A percentile compares a stretch with the other conserved stretches of the same genome.
These are phyloP conservation scores for Ephydatia muelleri DNA, from an alignment of 37 sponge, comb jelly and placozoan species.

Conservation along the genomic window DNA sequence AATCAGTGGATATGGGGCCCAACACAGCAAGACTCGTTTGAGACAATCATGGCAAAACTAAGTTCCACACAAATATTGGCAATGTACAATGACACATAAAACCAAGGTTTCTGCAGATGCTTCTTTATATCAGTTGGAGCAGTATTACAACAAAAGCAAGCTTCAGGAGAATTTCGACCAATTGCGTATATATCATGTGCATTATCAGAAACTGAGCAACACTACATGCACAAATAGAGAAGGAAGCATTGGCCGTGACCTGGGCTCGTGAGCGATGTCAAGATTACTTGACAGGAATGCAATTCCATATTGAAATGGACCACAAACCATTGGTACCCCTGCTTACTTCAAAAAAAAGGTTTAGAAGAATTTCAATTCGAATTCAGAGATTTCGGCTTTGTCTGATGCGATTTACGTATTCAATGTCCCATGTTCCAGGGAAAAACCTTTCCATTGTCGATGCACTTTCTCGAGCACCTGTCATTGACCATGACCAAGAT, in stretches of 20 bases:
- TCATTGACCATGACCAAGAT: background rate
- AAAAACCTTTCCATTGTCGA: constrained; percentile 8
- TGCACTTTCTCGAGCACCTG: constrained; percentile 8
- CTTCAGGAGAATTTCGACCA: background rate
- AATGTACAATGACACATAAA: background rate
- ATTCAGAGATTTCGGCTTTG: background rate
- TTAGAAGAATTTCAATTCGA: background rate
- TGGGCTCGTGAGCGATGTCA: too few relatives aligned
- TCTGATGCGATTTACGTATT: constrained; percentile 7
- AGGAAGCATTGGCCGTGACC: too few relatives aligned
- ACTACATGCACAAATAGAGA: too few relatives aligned
- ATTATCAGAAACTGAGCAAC: constrained; percentile 10
- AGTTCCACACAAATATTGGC: constrained; percentile 9
- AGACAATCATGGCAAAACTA: background rate
- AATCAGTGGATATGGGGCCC: background rate
- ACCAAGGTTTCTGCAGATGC: constrained; percentile 21
- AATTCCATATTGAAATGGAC: constrained; percentile 20
- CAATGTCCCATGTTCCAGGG: constrained; percentile 24
- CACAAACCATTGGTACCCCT: constrained; percentile 19
- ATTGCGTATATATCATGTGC: constrained; percentile 5
- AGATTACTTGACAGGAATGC: constrained; percentile 19
- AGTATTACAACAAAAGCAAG: background rate
- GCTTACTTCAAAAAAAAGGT: background rate
- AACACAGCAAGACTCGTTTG: constrained; percentile 2
- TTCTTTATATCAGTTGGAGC: background rate